Conservation (phyloP, 2,113 vertebrate species). For the Nothoprocta perdicaria region DNA sequence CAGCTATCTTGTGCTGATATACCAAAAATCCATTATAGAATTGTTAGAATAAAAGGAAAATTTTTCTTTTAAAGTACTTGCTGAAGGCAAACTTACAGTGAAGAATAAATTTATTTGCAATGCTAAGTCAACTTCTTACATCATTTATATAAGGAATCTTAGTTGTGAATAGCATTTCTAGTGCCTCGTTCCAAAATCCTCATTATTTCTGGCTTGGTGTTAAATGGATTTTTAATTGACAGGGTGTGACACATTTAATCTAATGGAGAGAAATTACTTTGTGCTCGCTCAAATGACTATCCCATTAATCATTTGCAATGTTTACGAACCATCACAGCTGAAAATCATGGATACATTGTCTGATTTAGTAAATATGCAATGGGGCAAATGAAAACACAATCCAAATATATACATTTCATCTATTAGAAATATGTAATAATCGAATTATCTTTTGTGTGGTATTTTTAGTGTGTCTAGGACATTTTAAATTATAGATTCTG, state of each 20-base stretch:
- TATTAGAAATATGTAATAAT: slow-evolving; percentile 33
- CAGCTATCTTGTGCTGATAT: not conserved
- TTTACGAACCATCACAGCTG: slow-evolving; percentile 47
- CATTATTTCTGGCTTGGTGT: slow-evolving; percentile 22
- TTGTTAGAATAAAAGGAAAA: not conserved
- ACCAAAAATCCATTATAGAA: not conserved
- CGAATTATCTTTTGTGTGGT: not conserved
- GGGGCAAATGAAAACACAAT: slow-evolving; percentile 28
- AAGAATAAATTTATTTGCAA: not conserved
- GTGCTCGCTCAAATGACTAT: slow-evolving; percentile 30
- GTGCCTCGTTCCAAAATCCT: not conserved
- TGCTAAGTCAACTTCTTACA: slow-evolving; percentile 7
- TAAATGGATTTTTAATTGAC: slow-evolving; percentile 53
- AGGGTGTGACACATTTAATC: slow-evolving; percentile 39
- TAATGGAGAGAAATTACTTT: slow-evolving; percentile 54
- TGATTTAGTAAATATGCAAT: slow-evolving; percentile 40
- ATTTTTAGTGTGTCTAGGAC: not conserved
- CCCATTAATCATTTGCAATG: slow-evolving; percentile 25
- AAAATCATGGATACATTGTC: slow-evolving; percentile 46
- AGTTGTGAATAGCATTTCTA: not conserved
- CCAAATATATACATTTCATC: slow-evolving; percentile 17
- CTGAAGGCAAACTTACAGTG: not conserved
- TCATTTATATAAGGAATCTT: not conserved
- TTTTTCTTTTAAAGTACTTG: not conserved
- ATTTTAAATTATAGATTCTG: not conserved